Percentiles rank a stretch among this genome's conserved stretches.
phyloP scores from a whole-genome alignment of 2,888 invertebrate genomes.

The Operophtera brumata region DNA sequence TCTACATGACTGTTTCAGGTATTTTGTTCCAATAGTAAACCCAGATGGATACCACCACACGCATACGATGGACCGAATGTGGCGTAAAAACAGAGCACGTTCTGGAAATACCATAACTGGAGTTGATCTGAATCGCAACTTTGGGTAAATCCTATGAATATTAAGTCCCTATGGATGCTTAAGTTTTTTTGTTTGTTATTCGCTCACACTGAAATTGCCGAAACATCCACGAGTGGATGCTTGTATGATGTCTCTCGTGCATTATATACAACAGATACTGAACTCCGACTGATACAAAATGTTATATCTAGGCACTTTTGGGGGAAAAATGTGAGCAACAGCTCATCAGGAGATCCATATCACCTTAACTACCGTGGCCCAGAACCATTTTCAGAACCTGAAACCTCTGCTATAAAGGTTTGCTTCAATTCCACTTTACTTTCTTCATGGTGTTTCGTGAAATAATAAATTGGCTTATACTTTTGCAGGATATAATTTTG shows the following conservation, averaged over 20 bases:
- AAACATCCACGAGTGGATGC: too few species aligned
- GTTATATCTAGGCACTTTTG: conserved; percentile 51
- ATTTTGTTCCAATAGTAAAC: conserved; percentile 87
- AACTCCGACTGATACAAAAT: background rate
- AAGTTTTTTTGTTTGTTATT: too few species aligned
- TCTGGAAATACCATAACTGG: conserved; percentile 82
- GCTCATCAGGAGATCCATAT: conserved; percentile 53
- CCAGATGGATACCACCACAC: conserved; percentile 94
- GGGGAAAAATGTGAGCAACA: conserved; percentile 64
- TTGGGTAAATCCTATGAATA: conserved; percentile 73
- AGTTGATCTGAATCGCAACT: conserved; percentile 92
- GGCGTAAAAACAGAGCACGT: conserved; percentile 86
- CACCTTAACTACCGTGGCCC: conserved; percentile 63
- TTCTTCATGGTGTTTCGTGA: background rate
- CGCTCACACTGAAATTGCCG: too few species aligned
- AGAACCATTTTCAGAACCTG: conserved; percentile 69
- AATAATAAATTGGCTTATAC: conserved; percentile 4
- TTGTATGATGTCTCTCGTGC: too few species aligned
- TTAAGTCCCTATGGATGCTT: background rate
- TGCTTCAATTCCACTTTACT: background rate
- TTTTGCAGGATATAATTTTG: conserved; percentile 66
- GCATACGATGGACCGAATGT: conserved; percentile 87
- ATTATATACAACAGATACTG: too few species aligned
- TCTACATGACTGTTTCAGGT: conserved; percentile 58
- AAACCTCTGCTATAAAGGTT: conserved; percentile 67